A percentile compares a stretch with the other conserved stretches of the same genome.
Conservation (phyloP, 2,888 invertebrate genomes). For the Papilio demoleus region DNA sequence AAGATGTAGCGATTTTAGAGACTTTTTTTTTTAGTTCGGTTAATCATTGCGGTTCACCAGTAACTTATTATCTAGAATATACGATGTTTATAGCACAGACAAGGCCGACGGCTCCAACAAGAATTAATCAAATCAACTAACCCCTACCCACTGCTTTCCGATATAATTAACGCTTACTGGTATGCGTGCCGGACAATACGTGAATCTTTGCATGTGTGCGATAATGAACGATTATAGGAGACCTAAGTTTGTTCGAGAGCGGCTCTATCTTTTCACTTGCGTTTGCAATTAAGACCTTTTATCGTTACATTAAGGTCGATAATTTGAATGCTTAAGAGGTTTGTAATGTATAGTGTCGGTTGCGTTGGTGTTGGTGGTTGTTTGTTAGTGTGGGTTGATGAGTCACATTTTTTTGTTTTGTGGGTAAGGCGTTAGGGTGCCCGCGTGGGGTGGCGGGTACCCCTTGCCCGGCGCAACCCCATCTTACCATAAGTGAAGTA, state of each 20-base stretch:
- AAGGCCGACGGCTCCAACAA: conserved; percentile 74
- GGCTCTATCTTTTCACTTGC: conserved; percentile 55
- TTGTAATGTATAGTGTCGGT: conserved; percentile 59
- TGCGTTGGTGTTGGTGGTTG: conserved; percentile 63
- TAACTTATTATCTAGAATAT: conserved; percentile 62
- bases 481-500: conserved; percentile 84
- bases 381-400: conserved; percentile 81
- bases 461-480: conserved; percentile 81
- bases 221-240: conserved; percentile 83
- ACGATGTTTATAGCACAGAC: conserved; percentile 76
- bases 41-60: neutral
- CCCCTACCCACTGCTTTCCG: conserved; percentile 83
- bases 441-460: conserved; percentile 70
- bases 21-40: neutral
- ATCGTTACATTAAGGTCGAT: conserved; percentile 66
- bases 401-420: conserved; percentile 85
- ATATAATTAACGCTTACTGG: conserved; percentile 82
- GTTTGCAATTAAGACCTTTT: conserved; percentile 62
- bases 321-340: conserved; percentile 60
- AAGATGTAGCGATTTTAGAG: neutral
- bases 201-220: conserved; percentile 75
- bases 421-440: conserved; percentile 81
- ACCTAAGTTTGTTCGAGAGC: conserved; percentile 71
- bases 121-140: conserved; percentile 84
- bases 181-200: conserved; percentile 77